Evolutionary conservation across 1,140 invertebrate species (phyloP).

Genomic region (Sminthurides bifidus): DNA sequence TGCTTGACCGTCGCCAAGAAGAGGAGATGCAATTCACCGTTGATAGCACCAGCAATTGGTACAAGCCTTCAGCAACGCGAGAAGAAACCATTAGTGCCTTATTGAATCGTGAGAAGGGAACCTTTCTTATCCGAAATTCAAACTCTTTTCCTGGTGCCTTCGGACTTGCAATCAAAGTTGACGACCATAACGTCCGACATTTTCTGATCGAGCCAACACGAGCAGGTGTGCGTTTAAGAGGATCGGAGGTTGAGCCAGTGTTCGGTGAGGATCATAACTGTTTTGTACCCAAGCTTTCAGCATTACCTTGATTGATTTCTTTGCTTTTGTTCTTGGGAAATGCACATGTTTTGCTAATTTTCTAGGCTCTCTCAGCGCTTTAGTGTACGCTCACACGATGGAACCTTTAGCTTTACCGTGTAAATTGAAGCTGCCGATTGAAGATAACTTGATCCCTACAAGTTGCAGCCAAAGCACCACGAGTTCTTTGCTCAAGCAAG

Average conservation of each 20-base stretch:
- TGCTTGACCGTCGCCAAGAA: not conserved
- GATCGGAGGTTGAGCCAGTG: constrained; percentile 91
- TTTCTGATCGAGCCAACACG: constrained; percentile 79
- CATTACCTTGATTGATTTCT: not conserved
- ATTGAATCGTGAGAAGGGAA: constrained; percentile 74
- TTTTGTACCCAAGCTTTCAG: not conserved
- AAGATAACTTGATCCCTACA: constrained; percentile 22
- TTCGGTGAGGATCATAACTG: constrained; percentile 54
- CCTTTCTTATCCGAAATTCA: constrained; percentile 85
- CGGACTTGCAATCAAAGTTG: constrained; percentile 88
- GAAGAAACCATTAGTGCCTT: constrained; percentile 44
- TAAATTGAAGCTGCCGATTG: constrained; percentile 65
- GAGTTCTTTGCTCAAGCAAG: constrained; percentile 24
- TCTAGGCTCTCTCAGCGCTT: constrained; percentile 70
- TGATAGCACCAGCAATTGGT: not conserved
- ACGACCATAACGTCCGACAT: constrained; percentile 37
- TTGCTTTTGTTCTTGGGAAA: not conserved
- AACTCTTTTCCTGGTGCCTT: constrained; percentile 92
- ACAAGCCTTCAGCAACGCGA: constrained; percentile 21
- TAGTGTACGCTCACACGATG: constrained; percentile 96
- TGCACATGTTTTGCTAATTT: constrained; percentile 17
- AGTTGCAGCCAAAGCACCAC: constrained; percentile 26
- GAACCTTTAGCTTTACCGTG: constrained; percentile 89
- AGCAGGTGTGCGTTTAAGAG: constrained; percentile 86
- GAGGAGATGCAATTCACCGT: constrained; percentile 4